Evolutionary conservation across 2,797 vertebrate genomes (phyloP).

Genomic region (Smutsia gigantea): DNA sequence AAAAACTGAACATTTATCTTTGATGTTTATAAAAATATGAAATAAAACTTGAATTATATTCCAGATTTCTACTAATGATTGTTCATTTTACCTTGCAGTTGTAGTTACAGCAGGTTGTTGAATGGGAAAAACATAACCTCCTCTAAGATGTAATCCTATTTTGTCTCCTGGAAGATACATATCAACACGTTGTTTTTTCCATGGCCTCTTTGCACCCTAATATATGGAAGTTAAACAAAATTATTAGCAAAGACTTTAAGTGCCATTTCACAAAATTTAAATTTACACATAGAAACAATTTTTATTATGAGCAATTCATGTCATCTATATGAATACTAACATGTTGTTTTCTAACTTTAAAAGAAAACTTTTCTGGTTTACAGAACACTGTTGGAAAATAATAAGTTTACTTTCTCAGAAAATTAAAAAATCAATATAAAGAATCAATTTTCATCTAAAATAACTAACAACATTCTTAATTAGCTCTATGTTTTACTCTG

Average conservation of each 20-base stretch:
- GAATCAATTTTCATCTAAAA: not conserved
- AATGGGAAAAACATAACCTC: slow-evolving; percentile 93
- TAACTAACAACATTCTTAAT: not conserved
- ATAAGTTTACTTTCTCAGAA: not conserved
- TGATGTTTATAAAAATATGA: not conserved
- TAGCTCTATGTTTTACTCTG: not conserved
- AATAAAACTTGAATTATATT: not conserved
- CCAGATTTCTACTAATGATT: not conserved
- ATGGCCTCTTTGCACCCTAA: slow-evolving; percentile 73
- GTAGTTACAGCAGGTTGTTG: slow-evolving; percentile 92
- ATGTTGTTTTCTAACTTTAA: not conserved
- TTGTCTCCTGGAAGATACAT: slow-evolving; percentile 92
- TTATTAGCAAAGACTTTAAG: not conserved
- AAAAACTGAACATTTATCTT: not conserved
- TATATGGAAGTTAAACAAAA: not conserved
- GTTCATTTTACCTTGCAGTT: slow-evolving; percentile 89
- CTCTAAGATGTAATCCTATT: slow-evolving; percentile 95
- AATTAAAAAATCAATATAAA: not conserved
- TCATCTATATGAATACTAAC: not conserved
- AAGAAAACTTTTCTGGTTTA: not conserved
- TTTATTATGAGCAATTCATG: not conserved
- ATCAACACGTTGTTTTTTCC: slow-evolving; percentile 74
- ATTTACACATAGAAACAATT: not conserved
- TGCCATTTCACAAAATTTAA: not conserved
- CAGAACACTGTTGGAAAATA: not conserved